Percentiles rank a stretch among this genome's conserved stretches.
Conservation (phyloP, 1,140 invertebrate species). For the Holotrichia oblita region DNA sequence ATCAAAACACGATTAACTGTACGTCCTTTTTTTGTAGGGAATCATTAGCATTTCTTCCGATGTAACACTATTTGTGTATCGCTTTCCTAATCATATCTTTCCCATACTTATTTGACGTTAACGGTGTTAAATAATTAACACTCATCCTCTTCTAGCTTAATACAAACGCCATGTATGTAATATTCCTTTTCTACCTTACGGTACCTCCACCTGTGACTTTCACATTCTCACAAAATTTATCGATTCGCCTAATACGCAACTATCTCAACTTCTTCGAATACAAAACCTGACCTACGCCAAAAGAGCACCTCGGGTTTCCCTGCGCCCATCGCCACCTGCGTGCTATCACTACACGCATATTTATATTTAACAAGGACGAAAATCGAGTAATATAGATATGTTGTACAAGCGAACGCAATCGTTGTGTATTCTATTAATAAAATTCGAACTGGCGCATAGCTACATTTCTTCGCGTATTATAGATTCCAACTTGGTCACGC, state of each 20-base stretch:
- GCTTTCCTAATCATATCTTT: too few species aligned
- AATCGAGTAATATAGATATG: too few species aligned
- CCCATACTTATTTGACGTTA: too few species aligned
- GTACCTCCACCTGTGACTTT: background rate
- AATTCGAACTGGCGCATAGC: background rate
- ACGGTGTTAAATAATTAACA: too few species aligned
- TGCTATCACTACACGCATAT: background rate
- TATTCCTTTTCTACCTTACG: too few species aligned
- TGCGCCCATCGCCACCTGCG: background rate
- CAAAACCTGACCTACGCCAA: constrained; percentile 5
- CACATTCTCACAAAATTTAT: constrained; percentile 7
- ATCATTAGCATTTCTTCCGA: too few species aligned
- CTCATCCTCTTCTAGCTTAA: too few species aligned
- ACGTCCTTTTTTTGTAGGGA: too few species aligned
- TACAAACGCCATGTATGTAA: too few species aligned
- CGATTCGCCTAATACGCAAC: background rate
- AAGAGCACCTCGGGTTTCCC: background rate
- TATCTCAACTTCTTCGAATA: background rate
- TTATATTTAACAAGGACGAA: background rate
- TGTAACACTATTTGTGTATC: too few species aligned
- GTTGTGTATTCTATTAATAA: background rate
- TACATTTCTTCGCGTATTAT: background rate
- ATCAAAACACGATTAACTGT: too few species aligned
- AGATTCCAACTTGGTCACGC: background rate
- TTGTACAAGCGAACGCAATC: too few species aligned